phyloP scores from a whole-genome alignment of 2,797 vertebrate genomes.

The Emydoidea blandingii region DNA sequence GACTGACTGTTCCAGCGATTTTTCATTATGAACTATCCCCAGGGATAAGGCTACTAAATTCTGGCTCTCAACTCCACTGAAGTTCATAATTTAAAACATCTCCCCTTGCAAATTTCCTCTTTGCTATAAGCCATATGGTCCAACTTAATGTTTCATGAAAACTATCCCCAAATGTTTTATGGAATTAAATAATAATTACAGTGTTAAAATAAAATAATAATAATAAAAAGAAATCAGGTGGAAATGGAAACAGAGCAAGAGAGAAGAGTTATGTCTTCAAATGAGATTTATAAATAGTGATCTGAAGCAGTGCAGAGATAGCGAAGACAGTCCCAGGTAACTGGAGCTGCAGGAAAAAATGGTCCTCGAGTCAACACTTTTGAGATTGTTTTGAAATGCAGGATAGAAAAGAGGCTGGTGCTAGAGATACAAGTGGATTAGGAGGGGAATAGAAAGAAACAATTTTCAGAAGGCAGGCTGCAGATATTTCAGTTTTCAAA shows the following conservation, averaged over 20 bases:
- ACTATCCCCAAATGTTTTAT: not conserved
- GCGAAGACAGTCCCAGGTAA: not conserved
- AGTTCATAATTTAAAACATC: not conserved
- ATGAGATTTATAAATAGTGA: not conserved
- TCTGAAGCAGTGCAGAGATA: not conserved
- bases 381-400: not conserved
- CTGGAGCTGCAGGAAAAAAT: not conserved
- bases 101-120: not conserved
- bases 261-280: not conserved
- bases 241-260: not conserved
- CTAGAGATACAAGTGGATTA: not conserved
- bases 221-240: not conserved
- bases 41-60: not conserved
- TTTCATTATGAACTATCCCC: not conserved
- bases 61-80: not conserved
- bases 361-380: not conserved
- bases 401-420: not conserved
- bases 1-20: not conserved
- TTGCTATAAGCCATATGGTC: not conserved
- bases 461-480: not conserved
- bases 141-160: not conserved
- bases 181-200: not conserved
- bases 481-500: not conserved
- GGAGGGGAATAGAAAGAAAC: not conserved
- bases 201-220: not conserved